phyloP scores from a whole-genome alignment of 1,140 invertebrate genomes.

The Wasmannia auropunctata region DNA sequence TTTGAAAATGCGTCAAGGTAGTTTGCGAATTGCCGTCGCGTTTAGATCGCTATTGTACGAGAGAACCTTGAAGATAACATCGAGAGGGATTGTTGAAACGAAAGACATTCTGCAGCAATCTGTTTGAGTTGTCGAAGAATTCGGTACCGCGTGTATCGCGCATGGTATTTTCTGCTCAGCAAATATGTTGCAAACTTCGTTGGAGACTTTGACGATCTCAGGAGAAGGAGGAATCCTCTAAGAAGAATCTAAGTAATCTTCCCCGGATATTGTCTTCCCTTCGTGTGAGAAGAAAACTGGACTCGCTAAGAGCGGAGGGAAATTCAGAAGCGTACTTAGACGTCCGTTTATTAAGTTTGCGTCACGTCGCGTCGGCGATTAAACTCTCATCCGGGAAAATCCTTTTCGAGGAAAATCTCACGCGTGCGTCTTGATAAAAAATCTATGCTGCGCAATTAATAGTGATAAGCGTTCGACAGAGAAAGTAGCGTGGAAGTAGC shows the following conservation, averaged over 20 bases:
- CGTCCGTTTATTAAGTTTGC: background rate
- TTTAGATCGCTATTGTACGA: constrained; percentile 9
- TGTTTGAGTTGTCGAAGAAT: background rate
- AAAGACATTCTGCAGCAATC: background rate
- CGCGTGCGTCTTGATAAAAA: background rate
- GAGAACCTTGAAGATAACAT: background rate
- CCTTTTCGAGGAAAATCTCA: background rate
- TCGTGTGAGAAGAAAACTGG: background rate
- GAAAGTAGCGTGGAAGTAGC: background rate
- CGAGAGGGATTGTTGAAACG: background rate
- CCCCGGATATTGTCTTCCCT: background rate
- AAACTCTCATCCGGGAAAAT: background rate
- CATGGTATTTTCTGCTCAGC: constrained; percentile 18
- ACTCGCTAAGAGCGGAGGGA: constrained; percentile 11
- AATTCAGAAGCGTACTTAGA: constrained; percentile 20
- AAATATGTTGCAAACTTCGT: background rate
- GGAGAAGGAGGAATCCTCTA: constrained; percentile 18
- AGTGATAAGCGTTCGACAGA: constrained; percentile 3
- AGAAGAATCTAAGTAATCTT: background rate
- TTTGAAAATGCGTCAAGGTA: background rate
- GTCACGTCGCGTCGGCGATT: background rate
- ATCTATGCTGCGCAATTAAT: background rate
- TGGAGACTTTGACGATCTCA: constrained; percentile 39
- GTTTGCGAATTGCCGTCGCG: background rate
- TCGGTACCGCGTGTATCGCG: background rate